These are phyloP conservation scores for Colletes latitarsis DNA, from an alignment of 1,140 invertebrate genomes.

Conservation along the genomic window DNA sequence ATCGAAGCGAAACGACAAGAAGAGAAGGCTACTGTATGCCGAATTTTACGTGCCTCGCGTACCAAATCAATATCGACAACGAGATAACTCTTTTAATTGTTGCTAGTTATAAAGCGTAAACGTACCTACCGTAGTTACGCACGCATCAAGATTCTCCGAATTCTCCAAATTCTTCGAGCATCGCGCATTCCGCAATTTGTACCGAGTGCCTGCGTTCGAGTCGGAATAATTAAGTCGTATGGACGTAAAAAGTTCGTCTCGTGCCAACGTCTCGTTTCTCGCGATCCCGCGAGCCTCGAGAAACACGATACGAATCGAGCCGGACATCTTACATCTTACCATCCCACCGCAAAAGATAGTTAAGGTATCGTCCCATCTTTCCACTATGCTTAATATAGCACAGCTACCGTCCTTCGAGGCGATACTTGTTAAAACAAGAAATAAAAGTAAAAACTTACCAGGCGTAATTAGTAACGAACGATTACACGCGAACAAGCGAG, in stretches of 20 bases:
- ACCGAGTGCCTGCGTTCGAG: background rate
- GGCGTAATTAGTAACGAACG: too few species aligned
- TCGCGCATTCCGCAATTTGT: background rate
- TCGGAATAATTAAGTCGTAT: background rate
- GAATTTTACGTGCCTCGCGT: too few species aligned
- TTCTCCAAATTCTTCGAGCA: background rate
- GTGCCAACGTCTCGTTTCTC: background rate
- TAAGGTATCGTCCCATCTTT: too few species aligned
- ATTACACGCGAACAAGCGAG: too few species aligned
- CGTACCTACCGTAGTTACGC: background rate
- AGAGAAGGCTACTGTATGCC: too few species aligned
- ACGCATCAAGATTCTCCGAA: background rate
- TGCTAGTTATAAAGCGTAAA: background rate
- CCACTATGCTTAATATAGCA: too few species aligned
- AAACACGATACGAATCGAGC: background rate
- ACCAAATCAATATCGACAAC: too few species aligned
- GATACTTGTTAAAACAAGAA: too few species aligned
- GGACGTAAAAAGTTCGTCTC: background rate
- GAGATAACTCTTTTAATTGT: too few species aligned
- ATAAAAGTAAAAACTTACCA: too few species aligned
- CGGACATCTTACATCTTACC: background rate
- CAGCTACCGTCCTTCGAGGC: too few species aligned
- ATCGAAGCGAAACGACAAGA: slow-evolving; percentile 1
- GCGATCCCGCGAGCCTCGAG: background rate
- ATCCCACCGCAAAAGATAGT: background rate